Evolutionary conservation across 1,140 invertebrate species (phyloP).

Genomic region (Sarcophaga bullata): DNA sequence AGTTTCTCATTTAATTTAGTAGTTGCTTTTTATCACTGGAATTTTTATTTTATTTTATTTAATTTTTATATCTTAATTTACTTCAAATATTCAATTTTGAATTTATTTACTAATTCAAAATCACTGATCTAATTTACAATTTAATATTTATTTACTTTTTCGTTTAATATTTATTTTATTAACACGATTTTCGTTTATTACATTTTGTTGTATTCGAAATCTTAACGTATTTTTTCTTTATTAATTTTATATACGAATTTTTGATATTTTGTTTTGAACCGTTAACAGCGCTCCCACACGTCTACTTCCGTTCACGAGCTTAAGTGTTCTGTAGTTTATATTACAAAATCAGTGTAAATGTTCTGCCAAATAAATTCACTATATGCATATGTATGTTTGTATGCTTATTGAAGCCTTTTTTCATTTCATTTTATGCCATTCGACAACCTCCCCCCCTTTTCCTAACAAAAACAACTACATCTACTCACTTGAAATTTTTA

Average conservation of each 20-base stretch:
- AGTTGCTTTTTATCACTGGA: too few relatives aligned
- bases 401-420: not conserved
- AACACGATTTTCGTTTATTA: not conserved
- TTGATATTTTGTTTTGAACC: not conserved
- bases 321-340: not conserved
- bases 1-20: too few relatives aligned
- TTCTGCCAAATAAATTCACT: not conserved
- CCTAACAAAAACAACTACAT: not conserved
- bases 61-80: too few relatives aligned
- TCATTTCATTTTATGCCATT: not conserved
- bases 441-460: not conserved
- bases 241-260: not conserved
- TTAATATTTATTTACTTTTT: too few relatives aligned
- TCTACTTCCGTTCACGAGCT: constrained; percentile 15
- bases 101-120: too few relatives aligned
- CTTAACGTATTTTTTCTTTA: not conserved
- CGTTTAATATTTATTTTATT: too few relatives aligned
- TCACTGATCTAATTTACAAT: too few relatives aligned
- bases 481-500: not conserved
- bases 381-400: not conserved
- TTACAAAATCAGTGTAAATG: not conserved
- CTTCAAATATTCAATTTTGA: too few relatives aligned
- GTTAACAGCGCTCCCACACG: not conserved
- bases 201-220: not conserved
- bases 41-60: too few relatives aligned